Evolutionary conservation across 2,113 vertebrate genomes (phyloP), one percentile per base, ranked within the genome.

Genomic region (Gasterosteus aculeatus): DNA sequence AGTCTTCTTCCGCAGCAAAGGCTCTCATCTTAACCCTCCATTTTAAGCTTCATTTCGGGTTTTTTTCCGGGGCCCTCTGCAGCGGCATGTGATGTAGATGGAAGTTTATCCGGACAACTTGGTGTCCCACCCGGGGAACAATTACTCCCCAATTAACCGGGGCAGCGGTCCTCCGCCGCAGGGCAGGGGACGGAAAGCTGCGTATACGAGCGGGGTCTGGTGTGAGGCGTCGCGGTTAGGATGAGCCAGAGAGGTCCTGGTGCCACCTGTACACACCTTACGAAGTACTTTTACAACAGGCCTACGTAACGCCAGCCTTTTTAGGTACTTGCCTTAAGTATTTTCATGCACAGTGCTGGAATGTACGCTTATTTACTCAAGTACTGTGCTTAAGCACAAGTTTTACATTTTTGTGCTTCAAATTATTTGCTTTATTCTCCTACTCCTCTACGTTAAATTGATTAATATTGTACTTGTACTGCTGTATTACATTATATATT

Each of bases 71-170:
- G 90, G 72, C 81, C 87, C 60, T 84, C 49, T 80, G 81, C 85
- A 26, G 18, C 76, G 78, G 81, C 74, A 64, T 74, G 87, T 58
- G 81, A 39, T 72, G 81, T 72, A 70, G 74, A 80, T 78, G 69
- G 77, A 92, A 90, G 78, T 92, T 90, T 85, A 85, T 58, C 79
- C 85, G 7, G 35, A 72, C 60, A 88, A 90, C 77, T 89, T 91
- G 18, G 22, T 35, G 85, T 88, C 87, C 90, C 87, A 83, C 79
- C 87, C 82, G 14, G 77, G 78, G 75, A 85, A 49, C 80, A 79
- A 81, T 85, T 72, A 79, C 74, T 75, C 61, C 61, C 87, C 14
- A 75, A 81, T 85, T 82, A 85, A 56, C 53, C 68, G 47, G 54
- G 3, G 42, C 35, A 5, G 35, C 35, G 6, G 35, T 1, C 35